Evolutionary conservation across 1,140 invertebrate species (phyloP).

Genomic region (Sinella curviseta): DNA sequence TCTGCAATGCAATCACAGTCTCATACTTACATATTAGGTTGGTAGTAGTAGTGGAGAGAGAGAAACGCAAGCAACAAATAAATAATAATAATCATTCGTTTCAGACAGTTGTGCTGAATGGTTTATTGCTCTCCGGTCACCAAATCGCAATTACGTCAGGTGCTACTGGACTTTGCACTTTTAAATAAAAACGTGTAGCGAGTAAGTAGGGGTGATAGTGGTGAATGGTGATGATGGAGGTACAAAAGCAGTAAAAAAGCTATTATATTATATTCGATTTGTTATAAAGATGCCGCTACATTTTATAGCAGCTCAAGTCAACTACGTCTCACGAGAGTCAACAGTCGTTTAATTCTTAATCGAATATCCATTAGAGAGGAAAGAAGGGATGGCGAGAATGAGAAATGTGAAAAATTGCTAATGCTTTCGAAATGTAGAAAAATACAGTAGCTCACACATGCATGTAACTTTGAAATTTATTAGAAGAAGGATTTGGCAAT

Average conservation of each 20-base stretch:
- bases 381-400: not conserved
- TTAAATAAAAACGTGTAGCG: not conserved
- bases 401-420: not conserved
- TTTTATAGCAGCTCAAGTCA: not conserved
- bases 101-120: conserved; percentile 23
- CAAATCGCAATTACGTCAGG: conserved; percentile 23
- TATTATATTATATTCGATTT: not conserved
- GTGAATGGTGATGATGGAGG: not conserved
- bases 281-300: not conserved
- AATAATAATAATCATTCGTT: conserved; percentile 13
- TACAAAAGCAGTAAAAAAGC: not conserved
- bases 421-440: too few species aligned
- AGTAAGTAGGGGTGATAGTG: not conserved
- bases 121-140: conserved; percentile 26
- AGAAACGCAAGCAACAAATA: not conserved
- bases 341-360: not conserved
- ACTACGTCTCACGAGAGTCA: not conserved
- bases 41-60: too few species aligned
- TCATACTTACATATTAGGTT: too few species aligned
- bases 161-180: conserved; percentile 21
- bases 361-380: not conserved
- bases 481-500: too few species aligned
- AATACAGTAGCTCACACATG: not conserved
- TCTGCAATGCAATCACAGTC: too few species aligned
- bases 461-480: too few species aligned